Base-by-base conservation (phyloP, 2,888 invertebrate genomes). In the Bhutanitis thaidina region DNA sequence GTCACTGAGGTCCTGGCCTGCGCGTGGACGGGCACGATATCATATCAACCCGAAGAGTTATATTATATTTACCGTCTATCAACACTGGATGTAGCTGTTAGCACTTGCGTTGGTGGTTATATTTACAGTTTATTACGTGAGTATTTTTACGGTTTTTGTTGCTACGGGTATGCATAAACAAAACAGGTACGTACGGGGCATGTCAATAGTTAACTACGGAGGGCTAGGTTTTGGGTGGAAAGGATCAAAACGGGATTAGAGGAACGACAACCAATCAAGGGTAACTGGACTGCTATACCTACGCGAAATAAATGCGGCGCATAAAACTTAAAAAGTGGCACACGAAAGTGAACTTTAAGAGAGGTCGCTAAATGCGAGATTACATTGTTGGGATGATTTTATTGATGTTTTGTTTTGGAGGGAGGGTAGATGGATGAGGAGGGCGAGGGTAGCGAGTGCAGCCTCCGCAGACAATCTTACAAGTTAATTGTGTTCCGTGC, bases 231-330 rank as follows among this genome's bases (percentile, higher is more conserved):
- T 83, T 78, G 84, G 91, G 90, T 90, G 90, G 91, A 90, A 90
- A 87, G 92, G 92, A 91, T 92, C 91, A 92, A 91, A 92, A 90
- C 86, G 90, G 92, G 92, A 92, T 92, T 92, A 92, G 91, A 90
- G 87, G 88, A 91, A 91, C 91, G 91, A 91, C 91, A 91, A 92
- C 92, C 92, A 92, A 92, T 92, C 92, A 92, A 92, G 92, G 89
- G 89, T 90, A 90, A 90, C 90, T 88, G 90, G 90, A 90, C 90
- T 83, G 83, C 72, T 88, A 85, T 89, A 89, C 86, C 89, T 89
- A 89, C 87, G 78, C 78, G 78, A 89, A 85, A 89, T 89, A 89
- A 89, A 88, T 88, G 85, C 83, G 82, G 75, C 81, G 81, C 85
- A 86, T 87, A 87, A 87, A 89, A 88, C 83, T 82, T 77, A 71